Evolutionary conservation across 2,113 vertebrate genomes (phyloP).

Genomic region (Ascaphus truei): DNA sequence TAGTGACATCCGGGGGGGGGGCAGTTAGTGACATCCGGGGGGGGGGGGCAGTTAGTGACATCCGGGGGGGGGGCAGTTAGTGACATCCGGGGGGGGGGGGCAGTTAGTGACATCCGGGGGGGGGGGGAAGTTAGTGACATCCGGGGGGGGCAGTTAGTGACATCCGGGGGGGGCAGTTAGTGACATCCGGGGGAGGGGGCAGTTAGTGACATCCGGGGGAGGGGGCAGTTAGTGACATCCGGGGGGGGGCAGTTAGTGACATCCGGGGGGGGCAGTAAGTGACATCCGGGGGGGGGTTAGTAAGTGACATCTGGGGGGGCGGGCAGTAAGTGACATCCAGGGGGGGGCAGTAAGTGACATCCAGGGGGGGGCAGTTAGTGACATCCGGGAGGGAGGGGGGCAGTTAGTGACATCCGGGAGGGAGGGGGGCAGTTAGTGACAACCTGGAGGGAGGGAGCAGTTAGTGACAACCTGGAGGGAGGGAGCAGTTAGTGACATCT

Average conservation of each 20-base stretch:
- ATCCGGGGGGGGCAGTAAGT: conserved; percentile 48
- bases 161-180: conserved; percentile 49
- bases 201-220: conserved; percentile 62
- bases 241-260: too few species aligned
- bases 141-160: too few species aligned
- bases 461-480: too few species aligned
- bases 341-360: too few species aligned
- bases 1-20: conserved; percentile 59
- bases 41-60: too few species aligned
- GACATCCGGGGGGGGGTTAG: neutral
- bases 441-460: neutral
- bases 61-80: conserved; percentile 50
- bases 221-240: conserved; percentile 32
- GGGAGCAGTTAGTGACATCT: conserved; percentile 19
- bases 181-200: neutral
- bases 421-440: conserved; percentile 43
- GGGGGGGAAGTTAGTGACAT: too few species aligned
- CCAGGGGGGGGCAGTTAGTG: conserved; percentile 44
- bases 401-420: conserved; percentile 63
- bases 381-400: neutral
- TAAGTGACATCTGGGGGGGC: too few species aligned
- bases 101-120: too few species aligned
- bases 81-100: neutral
- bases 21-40: neutral
- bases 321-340: neutral